Conservation (phyloP, 2,113 vertebrate genomes). For the Bambusicola thoracicus region DNA sequence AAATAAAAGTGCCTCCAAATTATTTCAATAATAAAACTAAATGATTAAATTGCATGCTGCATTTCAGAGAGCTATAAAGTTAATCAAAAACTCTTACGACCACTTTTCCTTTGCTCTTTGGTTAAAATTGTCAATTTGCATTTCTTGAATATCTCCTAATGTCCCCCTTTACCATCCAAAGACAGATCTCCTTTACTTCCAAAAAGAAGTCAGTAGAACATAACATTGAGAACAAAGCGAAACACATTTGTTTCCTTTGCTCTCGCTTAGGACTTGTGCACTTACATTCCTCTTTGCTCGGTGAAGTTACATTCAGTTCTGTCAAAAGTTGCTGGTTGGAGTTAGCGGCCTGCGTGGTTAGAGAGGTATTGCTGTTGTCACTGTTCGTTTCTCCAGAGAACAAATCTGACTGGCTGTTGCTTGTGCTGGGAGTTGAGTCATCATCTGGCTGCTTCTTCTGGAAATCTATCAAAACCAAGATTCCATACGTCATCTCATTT, state of each 20-base stretch:
- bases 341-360: constrained; percentile 84
- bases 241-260: background rate
- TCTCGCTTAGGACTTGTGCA: background rate
- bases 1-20: background rate
- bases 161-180: background rate
- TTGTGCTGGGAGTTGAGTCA: constrained; percentile 91
- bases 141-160: background rate
- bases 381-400: constrained; percentile 92
- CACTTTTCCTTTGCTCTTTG: background rate
- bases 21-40: too few species aligned
- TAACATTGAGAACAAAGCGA: background rate
- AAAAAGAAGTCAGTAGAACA: background rate
- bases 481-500: background rate
- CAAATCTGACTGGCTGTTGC: constrained; percentile 91
- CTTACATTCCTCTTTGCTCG: constrained; percentile 92
- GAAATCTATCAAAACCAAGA: constrained; percentile 84
- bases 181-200: background rate
- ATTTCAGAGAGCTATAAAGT: background rate
- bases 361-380: constrained; percentile 92
- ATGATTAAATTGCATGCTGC: background rate
- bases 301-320: constrained; percentile 87
- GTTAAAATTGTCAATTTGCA: background rate
- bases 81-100: background rate
- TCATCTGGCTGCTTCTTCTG: constrained; percentile 95
- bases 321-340: constrained; percentile 88